Base-by-base conservation (phyloP, 64 coral and sea anemone genomes). In the Dendrophyllia cribrosa region DNA sequence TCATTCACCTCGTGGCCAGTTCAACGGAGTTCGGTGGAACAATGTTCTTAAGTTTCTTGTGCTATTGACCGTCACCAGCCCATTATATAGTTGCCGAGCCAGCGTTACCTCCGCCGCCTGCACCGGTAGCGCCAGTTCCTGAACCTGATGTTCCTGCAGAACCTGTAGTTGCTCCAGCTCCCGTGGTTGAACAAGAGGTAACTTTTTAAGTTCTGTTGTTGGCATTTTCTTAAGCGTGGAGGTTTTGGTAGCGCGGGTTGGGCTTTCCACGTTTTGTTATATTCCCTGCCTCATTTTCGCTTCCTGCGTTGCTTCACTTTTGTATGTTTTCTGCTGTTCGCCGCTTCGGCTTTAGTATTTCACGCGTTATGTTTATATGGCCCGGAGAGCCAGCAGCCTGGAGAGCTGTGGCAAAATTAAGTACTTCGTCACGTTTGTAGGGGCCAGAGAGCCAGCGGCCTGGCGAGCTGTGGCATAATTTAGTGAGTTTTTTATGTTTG, bases 61-160 rank as follows among this genome's bases (percentile, higher is more conserved):
- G n/a, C n/a, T n/a, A n/a, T 58, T 21, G 85, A 72, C 12, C 52
- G 24, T 3, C 19, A 2, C 85, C 25, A 87, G 69, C 25, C 66
- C 50, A 1, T 64, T 45, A 10, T 44, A 4, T 83, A 5, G 22
- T 62, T 0, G 58, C 4, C 58, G 58, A 66, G 16, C n/a, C 59
- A 3, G 58, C n/a, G n/a, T n/a, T 23, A 51, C 15, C 17, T 23
- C 43, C n/a, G 21, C 14, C 26, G 65, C 46, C 65, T 60, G 7
- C 69, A 55, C 86, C 86, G n/a, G 49, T 72, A 10, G 50, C 77
- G 51, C 51, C 77, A 16, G 77, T 14, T 62, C 77, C 77, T 56
- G 20, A 56, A 22, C 77, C 52, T 15, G 20, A 6, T 46, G 6
- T 46, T 74, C 55, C 85, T 13, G 44, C 46, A 3, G 24, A 20